Evolutionary conservation across 92 coral and sea anemone species (phyloP).

Genomic region (Zoanthus solanderi): DNA sequence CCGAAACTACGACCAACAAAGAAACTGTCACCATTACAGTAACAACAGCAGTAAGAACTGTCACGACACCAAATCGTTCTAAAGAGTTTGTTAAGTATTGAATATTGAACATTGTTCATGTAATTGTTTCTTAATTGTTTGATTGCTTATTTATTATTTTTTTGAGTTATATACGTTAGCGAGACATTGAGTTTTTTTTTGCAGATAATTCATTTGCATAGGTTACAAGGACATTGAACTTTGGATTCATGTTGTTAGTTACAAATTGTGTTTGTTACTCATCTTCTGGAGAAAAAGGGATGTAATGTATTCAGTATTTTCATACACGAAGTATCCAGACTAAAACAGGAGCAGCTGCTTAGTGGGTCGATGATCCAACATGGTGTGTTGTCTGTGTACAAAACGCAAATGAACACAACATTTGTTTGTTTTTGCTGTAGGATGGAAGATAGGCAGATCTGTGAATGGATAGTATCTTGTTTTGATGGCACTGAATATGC

Average conservation of each 20-base stretch:
- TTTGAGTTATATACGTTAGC: not conserved
- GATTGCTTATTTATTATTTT: not conserved
- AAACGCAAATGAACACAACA: no score
- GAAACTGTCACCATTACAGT: slow-evolving; percentile 19
- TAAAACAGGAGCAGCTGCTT: not conserved
- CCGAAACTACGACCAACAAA: not conserved
- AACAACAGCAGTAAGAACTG: not conserved
- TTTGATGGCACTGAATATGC: slow-evolving; percentile 39
- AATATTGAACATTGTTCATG: not conserved
- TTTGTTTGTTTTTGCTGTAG: slow-evolving; percentile 11
- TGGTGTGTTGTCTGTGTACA: not conserved
- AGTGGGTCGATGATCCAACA: not conserved
- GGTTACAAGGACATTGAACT: not conserved
- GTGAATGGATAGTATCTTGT: slow-evolving; percentile 50
- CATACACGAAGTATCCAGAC: not conserved
- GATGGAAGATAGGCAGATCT: slow-evolving; percentile 38
- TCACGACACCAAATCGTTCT: not conserved
- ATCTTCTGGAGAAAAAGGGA: not conserved
- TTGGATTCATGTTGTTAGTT: not conserved
- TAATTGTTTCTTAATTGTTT: not conserved
- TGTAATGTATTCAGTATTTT: not conserved
- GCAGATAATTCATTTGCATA: not conserved
- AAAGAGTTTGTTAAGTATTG: not conserved
- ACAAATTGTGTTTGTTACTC: not conserved
- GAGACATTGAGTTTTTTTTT: slow-evolving; percentile 1